phyloP scores from a whole-genome alignment of 1,140 invertebrate species.

The Paralvinella palmiformis region DNA sequence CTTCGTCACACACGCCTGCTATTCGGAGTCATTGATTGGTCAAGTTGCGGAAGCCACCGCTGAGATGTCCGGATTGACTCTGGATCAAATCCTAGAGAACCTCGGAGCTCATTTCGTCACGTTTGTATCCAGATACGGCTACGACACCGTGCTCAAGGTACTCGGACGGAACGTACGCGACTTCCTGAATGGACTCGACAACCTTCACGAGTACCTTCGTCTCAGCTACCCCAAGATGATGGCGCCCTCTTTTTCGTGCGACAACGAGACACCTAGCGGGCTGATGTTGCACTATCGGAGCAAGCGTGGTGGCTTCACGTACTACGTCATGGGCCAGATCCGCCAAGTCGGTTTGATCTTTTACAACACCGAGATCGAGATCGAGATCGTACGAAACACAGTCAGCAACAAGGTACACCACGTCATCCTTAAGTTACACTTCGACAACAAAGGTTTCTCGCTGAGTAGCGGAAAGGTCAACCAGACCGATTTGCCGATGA shows the following conservation, averaged over 20 bases:
- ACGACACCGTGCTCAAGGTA: conserved; percentile 53
- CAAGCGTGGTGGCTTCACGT: conserved; percentile 81
- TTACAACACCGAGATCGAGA: conserved; percentile 66
- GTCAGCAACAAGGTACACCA: conserved; percentile 51
- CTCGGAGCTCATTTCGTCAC: neutral
- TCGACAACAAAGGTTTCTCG: conserved; percentile 81
- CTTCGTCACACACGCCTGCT: conserved; percentile 3
- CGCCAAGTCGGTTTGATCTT: conserved; percentile 62
- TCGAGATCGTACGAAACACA: conserved; percentile 57
- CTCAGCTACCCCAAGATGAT: conserved; percentile 82
- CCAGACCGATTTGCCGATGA: too few relatives aligned
- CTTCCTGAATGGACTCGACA: conserved; percentile 86
- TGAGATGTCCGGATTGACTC: neutral
- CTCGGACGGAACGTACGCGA: conserved; percentile 84
- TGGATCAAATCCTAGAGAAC: neutral
- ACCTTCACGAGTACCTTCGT: conserved; percentile 79
- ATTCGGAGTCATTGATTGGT: neutral
- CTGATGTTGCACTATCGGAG: conserved; percentile 77
- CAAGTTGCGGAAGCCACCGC: neutral
- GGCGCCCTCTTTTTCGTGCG: conserved; percentile 89
- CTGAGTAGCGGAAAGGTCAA: too few relatives aligned
- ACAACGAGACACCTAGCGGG: conserved; percentile 67
- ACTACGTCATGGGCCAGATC: conserved; percentile 93
- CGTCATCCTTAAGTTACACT: conserved; percentile 85
- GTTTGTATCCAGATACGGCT: neutral